Evolutionary conservation across 2,797 vertebrate genomes (phyloP).

Genomic region (Tympanoctomys barrerae): DNA sequence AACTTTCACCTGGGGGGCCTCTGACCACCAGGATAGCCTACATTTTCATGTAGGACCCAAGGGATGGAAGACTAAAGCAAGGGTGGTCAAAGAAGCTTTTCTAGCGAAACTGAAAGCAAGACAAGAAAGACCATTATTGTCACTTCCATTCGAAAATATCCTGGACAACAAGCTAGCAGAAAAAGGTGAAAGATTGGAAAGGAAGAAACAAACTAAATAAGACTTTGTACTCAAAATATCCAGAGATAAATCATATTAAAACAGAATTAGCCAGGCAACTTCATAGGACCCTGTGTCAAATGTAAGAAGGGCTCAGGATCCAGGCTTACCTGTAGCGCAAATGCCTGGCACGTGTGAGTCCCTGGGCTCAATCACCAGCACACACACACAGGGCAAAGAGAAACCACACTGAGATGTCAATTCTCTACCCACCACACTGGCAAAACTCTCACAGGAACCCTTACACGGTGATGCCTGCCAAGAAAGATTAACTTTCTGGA

Average conservation of each 20-base stretch:
- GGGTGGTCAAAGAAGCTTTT: not conserved
- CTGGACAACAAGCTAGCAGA: slow-evolving; percentile 2
- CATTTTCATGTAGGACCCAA: not conserved
- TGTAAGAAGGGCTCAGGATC: no score
- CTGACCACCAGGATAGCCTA: not conserved
- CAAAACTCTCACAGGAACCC: not conserved
- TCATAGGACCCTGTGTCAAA: not conserved
- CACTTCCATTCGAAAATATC: not conserved
- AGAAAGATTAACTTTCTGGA: not conserved
- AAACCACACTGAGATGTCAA: not conserved
- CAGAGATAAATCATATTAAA: slow-evolving; percentile 37
- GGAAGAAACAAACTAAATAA: slow-evolving; percentile 2
- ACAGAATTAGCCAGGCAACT: not conserved
- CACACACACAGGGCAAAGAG: not conserved
- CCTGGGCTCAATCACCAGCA: not conserved
- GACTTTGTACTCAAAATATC: not conserved
- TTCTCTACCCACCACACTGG: not conserved
- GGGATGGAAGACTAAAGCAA: not conserved
- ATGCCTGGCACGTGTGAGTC: not conserved
- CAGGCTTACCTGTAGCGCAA: not conserved
- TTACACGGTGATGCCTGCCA: not conserved
- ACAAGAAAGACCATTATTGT: not conserved
- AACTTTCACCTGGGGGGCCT: not conserved
- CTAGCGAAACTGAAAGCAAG: slow-evolving; percentile 19
- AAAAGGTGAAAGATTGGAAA: slow-evolving; percentile 28